Evolutionary conservation across 2,113 vertebrate genomes (phyloP), one percentile per base, ranked within the genome.

Genomic region (Thunnus maccoyii): DNA sequence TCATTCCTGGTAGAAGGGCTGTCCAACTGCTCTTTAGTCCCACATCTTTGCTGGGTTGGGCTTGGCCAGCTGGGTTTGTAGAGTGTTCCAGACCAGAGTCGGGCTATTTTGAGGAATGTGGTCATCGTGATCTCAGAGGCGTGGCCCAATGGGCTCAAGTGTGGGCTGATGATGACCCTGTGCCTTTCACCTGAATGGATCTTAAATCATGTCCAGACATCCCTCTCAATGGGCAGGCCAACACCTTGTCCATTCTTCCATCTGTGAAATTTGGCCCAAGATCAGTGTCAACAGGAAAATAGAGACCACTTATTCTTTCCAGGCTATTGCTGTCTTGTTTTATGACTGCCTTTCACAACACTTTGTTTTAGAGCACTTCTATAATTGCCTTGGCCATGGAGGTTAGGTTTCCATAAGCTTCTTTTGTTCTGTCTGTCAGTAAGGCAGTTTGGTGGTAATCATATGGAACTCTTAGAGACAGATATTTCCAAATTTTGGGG

Each of bases 61-160:
- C 83, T 78, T 16, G 12, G 72, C 83, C 66, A 73, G 75, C 78
- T 80, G 86, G 80, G 63, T 74, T 60, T 64, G n/a, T 66, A 63
- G 69, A 81, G 63, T 27, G 36, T 58, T 75, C 36, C 51, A 44
- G 78, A 82, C 71, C 66, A 72, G 58, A 66, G 61, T 71, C 4
- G 0, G 18, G 75, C 80, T 86, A 92, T 92, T 89, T 76, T 82
- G 69, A 88, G 90, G 64, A 78, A 80, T 72, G 88, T 88, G 78
- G 77, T 83, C 78, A 87, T 58, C 47, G 72, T 82, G 78, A 86
- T 83, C 78, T 88, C 68, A 77, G 76, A 72, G 86, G 72, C 44
- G 62, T 81, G 78, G 76, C 67, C 78, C 77, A 85, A 67, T 54
- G 72, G 86, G 87, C 80, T 94, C 63, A 80, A 84, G 60, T 22